Conservation (phyloP, 1,140 invertebrate species). For the Cydia pomonella region DNA sequence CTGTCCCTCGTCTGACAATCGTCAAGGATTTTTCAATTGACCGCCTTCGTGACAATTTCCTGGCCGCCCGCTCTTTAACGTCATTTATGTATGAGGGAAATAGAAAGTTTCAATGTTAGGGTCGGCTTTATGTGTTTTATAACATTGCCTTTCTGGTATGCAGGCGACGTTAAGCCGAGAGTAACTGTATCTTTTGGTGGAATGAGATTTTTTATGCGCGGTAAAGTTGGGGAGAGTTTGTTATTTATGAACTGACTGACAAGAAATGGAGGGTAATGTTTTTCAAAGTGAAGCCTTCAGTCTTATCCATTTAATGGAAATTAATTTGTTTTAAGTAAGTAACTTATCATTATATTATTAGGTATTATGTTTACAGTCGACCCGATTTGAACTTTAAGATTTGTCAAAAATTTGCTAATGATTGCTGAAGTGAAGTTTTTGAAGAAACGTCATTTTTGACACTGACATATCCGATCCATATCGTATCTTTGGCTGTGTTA, state of each 20-base stretch:
- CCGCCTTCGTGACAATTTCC: slow-evolving; percentile 19
- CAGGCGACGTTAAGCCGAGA: slow-evolving; percentile 2
- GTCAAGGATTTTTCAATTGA: slow-evolving; percentile 32
- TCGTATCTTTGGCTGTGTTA: too few relatives aligned
- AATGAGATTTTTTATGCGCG: slow-evolving; percentile 29
- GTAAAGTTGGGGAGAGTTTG: background rate
- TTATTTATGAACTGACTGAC: slow-evolving; percentile 1
- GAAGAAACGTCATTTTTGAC: too few relatives aligned
- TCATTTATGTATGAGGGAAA: slow-evolving; percentile 29
- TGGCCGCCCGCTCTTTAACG: slow-evolving; percentile 20
- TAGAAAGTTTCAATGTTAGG: slow-evolving; percentile 30
- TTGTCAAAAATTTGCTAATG: too few relatives aligned
- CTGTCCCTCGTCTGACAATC: background rate
- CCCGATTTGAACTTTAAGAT: too few relatives aligned
- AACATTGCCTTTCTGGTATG: slow-evolving; percentile 1
- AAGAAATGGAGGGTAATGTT: background rate
- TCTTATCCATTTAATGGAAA: too few relatives aligned
- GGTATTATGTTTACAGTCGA: too few relatives aligned
- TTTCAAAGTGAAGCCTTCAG: background rate
- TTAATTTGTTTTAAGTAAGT: too few relatives aligned
- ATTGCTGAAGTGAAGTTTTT: too few relatives aligned
- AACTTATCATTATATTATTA: too few relatives aligned
- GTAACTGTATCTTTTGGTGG: slow-evolving; percentile 28
- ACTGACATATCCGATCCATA: too few relatives aligned
- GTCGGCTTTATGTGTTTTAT: slow-evolving; percentile 22